Conservation (phyloP, 2,888 invertebrate species). For the Patella ulyssiponensis region DNA sequence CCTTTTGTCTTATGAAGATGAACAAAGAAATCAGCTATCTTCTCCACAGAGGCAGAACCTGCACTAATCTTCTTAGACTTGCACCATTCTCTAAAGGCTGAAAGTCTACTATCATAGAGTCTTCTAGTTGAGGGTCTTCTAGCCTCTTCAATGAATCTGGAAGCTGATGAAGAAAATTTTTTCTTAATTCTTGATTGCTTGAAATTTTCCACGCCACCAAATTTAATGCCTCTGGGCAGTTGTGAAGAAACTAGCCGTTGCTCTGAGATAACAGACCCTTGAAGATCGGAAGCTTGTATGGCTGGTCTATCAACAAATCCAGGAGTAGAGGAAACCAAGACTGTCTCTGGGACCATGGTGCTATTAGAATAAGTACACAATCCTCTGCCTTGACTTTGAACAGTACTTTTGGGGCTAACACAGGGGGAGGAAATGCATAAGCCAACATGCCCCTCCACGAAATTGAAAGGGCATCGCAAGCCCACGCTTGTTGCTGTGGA, state of each 20-base stretch:
- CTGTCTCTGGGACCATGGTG: slow-evolving; percentile 2
- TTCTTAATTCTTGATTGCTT: background rate
- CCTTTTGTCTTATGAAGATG: background rate
- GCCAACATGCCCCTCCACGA: background rate
- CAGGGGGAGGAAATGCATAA: background rate
- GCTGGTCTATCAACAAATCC: background rate
- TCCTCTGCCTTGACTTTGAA: background rate
- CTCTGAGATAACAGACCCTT: background rate
- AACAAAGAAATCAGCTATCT: background rate
- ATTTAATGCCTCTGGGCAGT: background rate
- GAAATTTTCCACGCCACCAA: background rate
- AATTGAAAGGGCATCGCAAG: background rate
- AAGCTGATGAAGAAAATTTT: background rate
- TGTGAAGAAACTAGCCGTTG: background rate
- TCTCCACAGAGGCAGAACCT: background rate
- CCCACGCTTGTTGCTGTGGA: background rate
- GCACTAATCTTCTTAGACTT: background rate
- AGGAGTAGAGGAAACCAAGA: slow-evolving; percentile 2
- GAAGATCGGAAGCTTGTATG: background rate
- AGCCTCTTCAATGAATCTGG: background rate
- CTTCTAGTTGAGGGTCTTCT: background rate
- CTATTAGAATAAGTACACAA: background rate
- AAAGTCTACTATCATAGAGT: background rate
- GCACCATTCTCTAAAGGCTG: background rate
- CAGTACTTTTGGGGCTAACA: background rate